Evolutionary conservation across 2,113 vertebrate species (phyloP), one percentile per base, ranked within the genome.

Genomic region (Anseranas semipalmata): DNA sequence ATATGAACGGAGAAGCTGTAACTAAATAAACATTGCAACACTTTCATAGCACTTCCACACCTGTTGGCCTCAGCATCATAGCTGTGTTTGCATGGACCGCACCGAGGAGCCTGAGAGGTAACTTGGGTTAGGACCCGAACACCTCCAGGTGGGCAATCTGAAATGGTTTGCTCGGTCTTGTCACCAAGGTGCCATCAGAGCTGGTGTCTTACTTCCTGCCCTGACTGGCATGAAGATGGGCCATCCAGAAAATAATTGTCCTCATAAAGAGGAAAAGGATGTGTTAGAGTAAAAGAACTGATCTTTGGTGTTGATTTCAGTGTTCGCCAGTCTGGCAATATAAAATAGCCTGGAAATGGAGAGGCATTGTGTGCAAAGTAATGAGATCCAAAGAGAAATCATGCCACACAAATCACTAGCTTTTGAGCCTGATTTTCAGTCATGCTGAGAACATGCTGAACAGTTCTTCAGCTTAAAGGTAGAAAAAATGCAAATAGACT

Each of bases 111-210:
- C 45, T 4, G 18, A 75, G 55, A 9, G 14, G 27, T 62, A 62
- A 37, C 0, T 0, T 30, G 28, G 5, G 24, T 41, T 46, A 41
- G 79, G 70, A 50, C 24, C 6, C 15, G 27, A 7, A 7, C 30
- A 33, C 27, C 30, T 43, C 45, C 32, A 48, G 39, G 18, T 17
- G 21, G 39, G n/a, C 27, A 62, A 48, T 6, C 17, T 33, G 43
- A 70, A 65, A 58, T 7, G 20, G 25, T 41, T 68, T 28, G 16
- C 41, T 70, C 19, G 2, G 15, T 60, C 48, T 39, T 48, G 46
- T 77, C 37, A 15, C 5, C 4, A 5, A 12, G 3, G 21, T 71
- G 8, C 74, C 10, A 33, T 89, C 27, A 14, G 24, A 70, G 4
- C 18, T 45, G 6, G 15, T 71, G 46, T 5, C 75, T 43, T 84